Evolutionary conservation across 2,797 vertebrate genomes (phyloP), one percentile per base, ranked within the genome.

Genomic region (Varecia variegata): DNA sequence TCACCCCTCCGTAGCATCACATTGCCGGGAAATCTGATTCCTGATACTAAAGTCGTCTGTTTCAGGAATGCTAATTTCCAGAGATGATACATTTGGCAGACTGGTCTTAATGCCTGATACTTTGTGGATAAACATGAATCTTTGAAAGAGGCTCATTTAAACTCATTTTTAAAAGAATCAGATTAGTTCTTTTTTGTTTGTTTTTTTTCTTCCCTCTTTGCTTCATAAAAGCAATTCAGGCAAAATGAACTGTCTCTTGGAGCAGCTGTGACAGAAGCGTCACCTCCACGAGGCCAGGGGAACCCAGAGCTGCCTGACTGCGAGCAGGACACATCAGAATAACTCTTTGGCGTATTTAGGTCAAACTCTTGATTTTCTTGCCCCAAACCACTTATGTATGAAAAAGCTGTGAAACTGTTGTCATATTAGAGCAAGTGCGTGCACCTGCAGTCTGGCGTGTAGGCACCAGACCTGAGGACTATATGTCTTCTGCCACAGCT

Each of bases 61-160:
- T 94, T 47, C 47, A 27, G 45, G 87, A 96, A 90, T 21, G 43
- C 56, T 54, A 18, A 85, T 88, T 83, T 81, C 83, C 82, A 47
- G 38, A 76, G 54, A n/a, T 15, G 73, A 21, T 9, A 0, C n/a
- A 3, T 70, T 88, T 70, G 77, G 80, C 83, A 94, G 43, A 74
- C 30, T 0, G 4, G 77, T 13, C 74, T 52, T n/a, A 47, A 9
- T 20, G 76, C 40, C 60, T 47, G 15, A 15, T 13, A 14, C 4
- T 15, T 27, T 2, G 68, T 38, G 50, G 9, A 76, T 40, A n/a
- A 80, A 76, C 58, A 43, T 8, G 47, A 65, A 68, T 92, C 94
- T 86, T 50, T 89, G 73, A 89, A 50, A 87, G 45, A 82, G 76
- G 25, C 81, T 92, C 84, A 25, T 60, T 94, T 82, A 67, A 77